Conservation (phyloP, 2,888 invertebrate species). For the Luffia ferchaultella region DNA sequence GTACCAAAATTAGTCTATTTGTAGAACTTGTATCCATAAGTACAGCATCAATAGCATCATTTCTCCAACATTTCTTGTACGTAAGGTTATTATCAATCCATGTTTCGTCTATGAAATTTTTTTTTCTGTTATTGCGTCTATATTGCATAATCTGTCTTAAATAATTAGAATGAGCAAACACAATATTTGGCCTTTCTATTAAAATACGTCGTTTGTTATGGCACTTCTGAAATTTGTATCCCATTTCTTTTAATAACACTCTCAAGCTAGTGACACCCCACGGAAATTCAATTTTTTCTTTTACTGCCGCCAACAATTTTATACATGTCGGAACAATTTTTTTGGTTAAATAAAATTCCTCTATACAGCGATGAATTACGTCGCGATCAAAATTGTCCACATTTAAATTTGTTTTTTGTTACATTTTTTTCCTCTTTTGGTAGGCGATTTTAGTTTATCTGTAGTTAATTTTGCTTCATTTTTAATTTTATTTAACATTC, state of each 20-base stretch:
- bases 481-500: not conserved
- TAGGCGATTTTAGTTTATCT: not conserved
- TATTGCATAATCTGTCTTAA: not conserved
- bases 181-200: not conserved
- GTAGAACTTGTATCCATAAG: not conserved
- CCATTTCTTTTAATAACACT: not conserved
- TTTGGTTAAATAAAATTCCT: not conserved
- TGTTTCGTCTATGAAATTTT: not conserved
- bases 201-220: not conserved
- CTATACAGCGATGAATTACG: not conserved
- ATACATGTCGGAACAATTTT: not conserved
- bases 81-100: not conserved
- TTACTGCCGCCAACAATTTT: not conserved
- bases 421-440: not conserved
- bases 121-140: not conserved
- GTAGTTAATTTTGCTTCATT: not conserved
- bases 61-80: not conserved
- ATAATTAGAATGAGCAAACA: not conserved
- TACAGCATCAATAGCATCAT: not conserved
- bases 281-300: not conserved
- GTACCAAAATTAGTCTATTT: not conserved
- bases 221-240: not conserved
- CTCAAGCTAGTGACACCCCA: not conserved
- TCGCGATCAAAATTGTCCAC: not conserved
- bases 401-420: not conserved